Percentiles rank a stretch among this genome's conserved stretches.
Evolutionary conservation across 2,797 vertebrate species (phyloP).

Genomic region (Glossophaga mutica): DNA sequence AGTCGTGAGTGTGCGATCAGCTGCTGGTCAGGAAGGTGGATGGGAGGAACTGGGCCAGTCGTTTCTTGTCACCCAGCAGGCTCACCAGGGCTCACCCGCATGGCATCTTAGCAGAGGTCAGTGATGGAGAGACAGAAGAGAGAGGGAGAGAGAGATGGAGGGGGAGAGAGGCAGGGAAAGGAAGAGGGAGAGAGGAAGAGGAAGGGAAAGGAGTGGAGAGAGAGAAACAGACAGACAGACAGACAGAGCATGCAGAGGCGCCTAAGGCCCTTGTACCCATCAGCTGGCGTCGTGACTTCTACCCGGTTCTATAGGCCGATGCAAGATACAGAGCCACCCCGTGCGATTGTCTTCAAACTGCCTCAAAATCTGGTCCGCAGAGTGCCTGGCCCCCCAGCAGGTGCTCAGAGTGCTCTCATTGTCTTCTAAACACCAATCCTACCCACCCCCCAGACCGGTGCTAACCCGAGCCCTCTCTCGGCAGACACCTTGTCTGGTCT

Average conservation of each 20-base stretch:
- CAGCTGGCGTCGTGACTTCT: background rate
- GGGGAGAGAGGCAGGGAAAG: background rate
- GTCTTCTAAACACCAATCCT: background rate
- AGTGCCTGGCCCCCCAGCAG: background rate
- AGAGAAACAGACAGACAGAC: background rate
- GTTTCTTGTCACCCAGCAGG: background rate
- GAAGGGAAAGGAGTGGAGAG: too few relatives aligned
- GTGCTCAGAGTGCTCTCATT: background rate
- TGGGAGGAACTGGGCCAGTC: background rate
- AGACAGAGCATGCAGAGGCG: background rate
- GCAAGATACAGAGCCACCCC: rapidly evolving
- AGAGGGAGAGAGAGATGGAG: background rate
- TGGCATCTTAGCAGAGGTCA: background rate
- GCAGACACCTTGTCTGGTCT: background rate
- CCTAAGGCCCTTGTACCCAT: background rate
- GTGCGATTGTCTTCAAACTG: background rate
- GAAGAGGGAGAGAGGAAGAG: background rate
- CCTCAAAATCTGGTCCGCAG: background rate
- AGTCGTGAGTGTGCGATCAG: too few relatives aligned
- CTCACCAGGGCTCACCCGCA: background rate
- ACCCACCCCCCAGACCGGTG: background rate
- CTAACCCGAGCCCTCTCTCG: background rate
- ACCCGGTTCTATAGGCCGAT: too few relatives aligned
- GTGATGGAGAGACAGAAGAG: background rate
- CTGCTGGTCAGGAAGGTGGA: background rate